A percentile compares a stretch with the other conserved stretches of the same genome.
Evolutionary conservation across 2,888 invertebrate species (phyloP).

Genomic region (Merodon equestris): DNA sequence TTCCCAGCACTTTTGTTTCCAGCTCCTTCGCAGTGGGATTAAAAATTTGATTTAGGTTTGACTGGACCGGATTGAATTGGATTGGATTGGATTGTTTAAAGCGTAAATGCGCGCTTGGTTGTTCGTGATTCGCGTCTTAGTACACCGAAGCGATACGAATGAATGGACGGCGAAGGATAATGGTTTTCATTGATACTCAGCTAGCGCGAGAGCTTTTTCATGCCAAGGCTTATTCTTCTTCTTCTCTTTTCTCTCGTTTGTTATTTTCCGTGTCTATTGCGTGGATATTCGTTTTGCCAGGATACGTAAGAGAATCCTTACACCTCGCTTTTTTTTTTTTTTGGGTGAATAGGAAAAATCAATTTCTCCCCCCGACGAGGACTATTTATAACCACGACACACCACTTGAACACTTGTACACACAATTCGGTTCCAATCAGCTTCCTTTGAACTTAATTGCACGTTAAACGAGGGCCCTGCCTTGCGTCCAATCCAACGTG

Average conservation of each 20-base stretch:
- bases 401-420: neutral
- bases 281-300: conserved; percentile 9
- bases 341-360: conserved; percentile 24
- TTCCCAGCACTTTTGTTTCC: conserved; percentile 1
- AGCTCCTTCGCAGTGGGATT: neutral
- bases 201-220: conserved; percentile 45
- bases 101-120: too few species aligned
- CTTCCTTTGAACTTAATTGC: conserved; percentile 9
- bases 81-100: too few species aligned
- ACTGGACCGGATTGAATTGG: too few species aligned
- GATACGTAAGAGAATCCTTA: conserved; percentile 12
- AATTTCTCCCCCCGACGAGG: conserved; percentile 21
- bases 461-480: neutral
- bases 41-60: too few species aligned
- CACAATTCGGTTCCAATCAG: conserved; percentile 4
- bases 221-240: conserved; percentile 34
- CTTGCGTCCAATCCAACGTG: neutral
- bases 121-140: conserved; percentile 33
- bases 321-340: too few species aligned
- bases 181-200: conserved; percentile 62
- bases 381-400: conserved; percentile 28
- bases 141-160: conserved; percentile 51
- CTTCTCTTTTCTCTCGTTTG: neutral
- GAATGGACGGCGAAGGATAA: conserved; percentile 51
- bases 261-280: conserved; percentile 7